Base-by-base conservation (phyloP, 2,888 invertebrate genomes). In the Linyphia triangularis region DNA sequence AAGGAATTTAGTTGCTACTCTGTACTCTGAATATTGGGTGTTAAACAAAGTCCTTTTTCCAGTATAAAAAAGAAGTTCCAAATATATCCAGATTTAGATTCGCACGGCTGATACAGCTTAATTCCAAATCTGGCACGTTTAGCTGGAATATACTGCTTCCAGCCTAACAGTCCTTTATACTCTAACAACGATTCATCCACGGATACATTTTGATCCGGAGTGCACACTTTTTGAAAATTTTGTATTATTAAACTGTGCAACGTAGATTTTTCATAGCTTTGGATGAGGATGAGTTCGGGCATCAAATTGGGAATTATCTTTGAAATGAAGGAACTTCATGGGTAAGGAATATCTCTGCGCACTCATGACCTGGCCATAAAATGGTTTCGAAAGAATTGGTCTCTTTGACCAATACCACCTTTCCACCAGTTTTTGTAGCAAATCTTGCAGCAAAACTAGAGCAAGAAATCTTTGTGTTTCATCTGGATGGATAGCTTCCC, bases 211-310 rank as follows among this genome's bases (percentile, higher is more conserved):
- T n/a, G n/a, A n/a, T n/a, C n/a, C n/a, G n/a, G n/a, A n/a, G 2
- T 85, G 16, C 33, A 70, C 65, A 51, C n/a, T n/a, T n/a, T n/a
- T n/a, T n/a, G n/a, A n/a, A n/a, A n/a, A n/a, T n/a, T n/a, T n/a
- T n/a, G n/a, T n/a, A n/a, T n/a, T n/a, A n/a, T n/a, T n/a, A n/a
- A n/a, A n/a, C n/a, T 65, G 85, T 0, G 90, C 0, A 7, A 40
- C 61, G n/a, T 77, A 70, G 16, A 90, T 84, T 72, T 90, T 90
- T 9, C 61, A 5, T 6, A 67, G n/a, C 19, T 67, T 77, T 2
- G 30, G 28, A 19, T 78, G 28, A n/a, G 70, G 69, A 40, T 85
- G 51, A 5, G 24, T 26, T 7, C 28, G 7, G 10, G 33, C 5
- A 13, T 67, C 9, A 24, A 57, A 28, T 33, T 16, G 10, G 4